A percentile compares a stretch with the other conserved stretches of the same genome.
These are phyloP conservation scores for Caenorhabditis drosophilae DNA, from an alignment of 2,888 invertebrate species.

Conservation along the genomic window DNA sequence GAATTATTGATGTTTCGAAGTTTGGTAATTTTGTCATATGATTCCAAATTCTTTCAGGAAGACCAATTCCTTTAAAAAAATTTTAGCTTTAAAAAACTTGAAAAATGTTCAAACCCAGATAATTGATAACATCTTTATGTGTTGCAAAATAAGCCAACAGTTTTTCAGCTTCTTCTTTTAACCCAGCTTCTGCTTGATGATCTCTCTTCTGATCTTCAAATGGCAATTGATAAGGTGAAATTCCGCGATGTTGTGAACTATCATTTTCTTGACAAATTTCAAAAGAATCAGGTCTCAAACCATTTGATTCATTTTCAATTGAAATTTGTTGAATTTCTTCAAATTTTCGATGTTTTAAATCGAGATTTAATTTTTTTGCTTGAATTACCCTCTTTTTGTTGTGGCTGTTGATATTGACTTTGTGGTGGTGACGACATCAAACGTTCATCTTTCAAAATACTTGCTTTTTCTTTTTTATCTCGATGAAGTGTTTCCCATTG, in stretches of 20 bases:
- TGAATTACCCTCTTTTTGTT: conserved; percentile 2
- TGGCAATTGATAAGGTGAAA: conserved; percentile 31
- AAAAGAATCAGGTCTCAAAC: too few relatives aligned
- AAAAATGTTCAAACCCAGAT: conserved; percentile 22
- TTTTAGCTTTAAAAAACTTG: not conserved
- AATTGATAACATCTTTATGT: conserved; percentile 49
- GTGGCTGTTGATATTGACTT: conserved; percentile 14
- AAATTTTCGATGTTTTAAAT: too few relatives aligned
- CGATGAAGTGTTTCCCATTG: conserved; percentile 51
- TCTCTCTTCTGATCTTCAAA: conserved; percentile 6
- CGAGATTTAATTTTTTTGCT: too few relatives aligned
- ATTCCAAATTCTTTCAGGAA: conserved; percentile 47
- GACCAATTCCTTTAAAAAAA: conserved; percentile 35
- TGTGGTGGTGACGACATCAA: conserved; percentile 3
- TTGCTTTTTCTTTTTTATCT: conserved; percentile 28
- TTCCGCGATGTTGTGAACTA: conserved; percentile 7
- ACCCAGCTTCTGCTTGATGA: not conserved
- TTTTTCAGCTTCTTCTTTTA: conserved; percentile 49
- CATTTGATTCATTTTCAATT: not conserved
- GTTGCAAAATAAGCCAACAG: conserved; percentile 50
- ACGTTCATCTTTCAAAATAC: not conserved
- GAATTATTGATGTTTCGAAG: not conserved
- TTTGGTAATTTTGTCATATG: conserved; percentile 50
- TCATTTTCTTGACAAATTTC: too few relatives aligned
- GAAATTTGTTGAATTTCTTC: conserved; percentile 4